phyloP scores from a whole-genome alignment of 2,888 invertebrate species.

The Aphelenchoides bicaudatus region DNA sequence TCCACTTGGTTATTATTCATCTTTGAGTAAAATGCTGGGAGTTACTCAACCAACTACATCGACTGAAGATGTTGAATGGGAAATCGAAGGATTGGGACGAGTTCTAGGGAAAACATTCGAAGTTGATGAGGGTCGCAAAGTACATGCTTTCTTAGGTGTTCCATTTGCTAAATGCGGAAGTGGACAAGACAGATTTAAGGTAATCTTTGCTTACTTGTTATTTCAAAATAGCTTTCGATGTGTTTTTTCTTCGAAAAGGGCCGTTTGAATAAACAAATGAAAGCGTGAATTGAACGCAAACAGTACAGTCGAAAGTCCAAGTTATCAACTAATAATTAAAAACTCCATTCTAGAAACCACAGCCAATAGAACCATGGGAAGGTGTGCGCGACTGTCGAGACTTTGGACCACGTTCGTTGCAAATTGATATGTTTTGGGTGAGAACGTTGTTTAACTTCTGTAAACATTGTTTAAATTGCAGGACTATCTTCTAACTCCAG shows the following conservation, averaged over 20 bases:
- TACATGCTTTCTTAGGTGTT: constrained; percentile 41
- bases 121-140: constrained; percentile 23
- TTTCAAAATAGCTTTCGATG: too few species aligned
- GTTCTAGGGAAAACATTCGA: constrained; percentile 23
- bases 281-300: neutral
- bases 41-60: too few species aligned
- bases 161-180: constrained; percentile 39
- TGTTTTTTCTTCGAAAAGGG: too few species aligned
- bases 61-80: constrained; percentile 3
- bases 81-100: constrained; percentile 14
- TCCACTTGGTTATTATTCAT: too few species aligned
- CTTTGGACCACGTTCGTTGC: constrained; percentile 43
- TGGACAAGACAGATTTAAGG: constrained; percentile 38
- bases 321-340: constrained; percentile 9
- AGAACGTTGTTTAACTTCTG: too few species aligned
- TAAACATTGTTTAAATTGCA: too few species aligned
- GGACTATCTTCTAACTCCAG: constrained; percentile 34
- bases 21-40: too few species aligned
- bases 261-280: neutral
- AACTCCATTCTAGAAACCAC: constrained; percentile 34
- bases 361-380: constrained; percentile 32
- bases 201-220: too few species aligned
- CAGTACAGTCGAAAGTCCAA: neutral
- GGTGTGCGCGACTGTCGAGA: constrained; percentile 33
- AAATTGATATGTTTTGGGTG: too few species aligned